These are phyloP conservation scores for Turnix velox DNA, from an alignment of 2,113 vertebrate genomes.

Conservation along the genomic window DNA sequence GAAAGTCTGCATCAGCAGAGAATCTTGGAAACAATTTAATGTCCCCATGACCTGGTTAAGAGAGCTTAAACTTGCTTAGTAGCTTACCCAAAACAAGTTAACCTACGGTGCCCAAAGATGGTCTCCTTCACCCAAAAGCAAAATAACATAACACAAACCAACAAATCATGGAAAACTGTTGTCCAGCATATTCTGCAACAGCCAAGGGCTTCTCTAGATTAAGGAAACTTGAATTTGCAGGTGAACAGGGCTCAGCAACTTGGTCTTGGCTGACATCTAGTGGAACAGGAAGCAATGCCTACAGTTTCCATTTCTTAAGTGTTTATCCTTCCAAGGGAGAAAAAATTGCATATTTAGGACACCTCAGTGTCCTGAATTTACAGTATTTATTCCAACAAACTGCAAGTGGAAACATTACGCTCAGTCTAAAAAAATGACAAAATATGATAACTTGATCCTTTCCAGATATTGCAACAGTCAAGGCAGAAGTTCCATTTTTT, in stretches of 20 bases:
- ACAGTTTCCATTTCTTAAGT: neutral
- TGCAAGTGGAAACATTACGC: neutral
- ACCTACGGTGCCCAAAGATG: neutral
- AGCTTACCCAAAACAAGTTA: neutral
- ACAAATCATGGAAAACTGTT: neutral
- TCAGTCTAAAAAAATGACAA: neutral
- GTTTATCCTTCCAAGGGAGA: neutral
- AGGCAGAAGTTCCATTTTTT: neutral
- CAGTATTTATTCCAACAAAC: neutral
- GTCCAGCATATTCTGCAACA: neutral
- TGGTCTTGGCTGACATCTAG: constrained; percentile 62
- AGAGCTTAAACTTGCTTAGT: neutral
- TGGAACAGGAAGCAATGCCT: neutral
- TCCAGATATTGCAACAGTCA: neutral
- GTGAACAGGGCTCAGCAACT: neutral
- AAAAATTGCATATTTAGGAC: fast-evolving
- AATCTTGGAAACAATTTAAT: neutral
- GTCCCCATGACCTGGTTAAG: neutral
- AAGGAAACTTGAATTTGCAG: neutral
- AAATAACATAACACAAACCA: neutral
- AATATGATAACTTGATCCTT: neutral
- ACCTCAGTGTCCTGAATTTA: neutral
- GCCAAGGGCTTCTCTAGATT: neutral
- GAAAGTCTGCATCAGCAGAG: neutral
- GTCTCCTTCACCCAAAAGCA: neutral